Percentiles rank a stretch among this genome's conserved stretches.
phyloP scores from a whole-genome alignment of 2,797 vertebrate genomes.

The Neomorphus geoffroyi region DNA sequence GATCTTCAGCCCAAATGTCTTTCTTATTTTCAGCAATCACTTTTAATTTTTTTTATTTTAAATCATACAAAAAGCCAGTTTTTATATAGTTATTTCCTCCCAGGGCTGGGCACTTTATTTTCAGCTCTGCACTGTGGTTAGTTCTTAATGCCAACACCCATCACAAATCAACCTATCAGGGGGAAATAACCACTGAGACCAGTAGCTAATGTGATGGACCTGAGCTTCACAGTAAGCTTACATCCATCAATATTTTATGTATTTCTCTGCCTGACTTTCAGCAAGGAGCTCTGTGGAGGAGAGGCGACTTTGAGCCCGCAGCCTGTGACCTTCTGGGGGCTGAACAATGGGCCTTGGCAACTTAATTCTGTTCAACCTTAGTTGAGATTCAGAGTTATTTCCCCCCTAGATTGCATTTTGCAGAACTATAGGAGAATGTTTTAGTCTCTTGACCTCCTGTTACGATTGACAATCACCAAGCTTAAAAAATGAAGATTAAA shows the following conservation, averaged over 20 bases:
- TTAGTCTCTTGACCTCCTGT: constrained; percentile 34
- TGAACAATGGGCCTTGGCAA: neutral
- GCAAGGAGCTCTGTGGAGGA: neutral
- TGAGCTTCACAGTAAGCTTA: constrained; percentile 15
- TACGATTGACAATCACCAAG: constrained; percentile 17
- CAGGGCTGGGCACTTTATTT: neutral
- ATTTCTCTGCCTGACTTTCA: constrained; percentile 2
- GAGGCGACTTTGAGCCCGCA: neutral
- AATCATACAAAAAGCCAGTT: neutral
- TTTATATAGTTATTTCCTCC: neutral
- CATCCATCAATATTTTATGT: constrained; percentile 46
- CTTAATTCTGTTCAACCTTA: neutral
- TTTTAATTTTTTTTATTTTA: neutral
- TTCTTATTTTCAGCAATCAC: neutral
- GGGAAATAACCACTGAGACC: neutral
- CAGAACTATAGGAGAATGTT: neutral
- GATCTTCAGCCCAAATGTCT: neutral
- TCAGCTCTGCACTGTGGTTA: neutral
- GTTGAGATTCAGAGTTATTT: neutral
- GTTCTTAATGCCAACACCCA: neutral
- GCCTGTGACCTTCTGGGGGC: constrained; percentile 3
- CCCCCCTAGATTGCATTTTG: constrained; percentile 27
- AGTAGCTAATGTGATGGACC: neutral
- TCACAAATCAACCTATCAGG: neutral
- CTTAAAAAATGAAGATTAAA: neutral